phyloP scores from a whole-genome alignment of 1,140 invertebrate species.

The Procambarus virginalis region DNA sequence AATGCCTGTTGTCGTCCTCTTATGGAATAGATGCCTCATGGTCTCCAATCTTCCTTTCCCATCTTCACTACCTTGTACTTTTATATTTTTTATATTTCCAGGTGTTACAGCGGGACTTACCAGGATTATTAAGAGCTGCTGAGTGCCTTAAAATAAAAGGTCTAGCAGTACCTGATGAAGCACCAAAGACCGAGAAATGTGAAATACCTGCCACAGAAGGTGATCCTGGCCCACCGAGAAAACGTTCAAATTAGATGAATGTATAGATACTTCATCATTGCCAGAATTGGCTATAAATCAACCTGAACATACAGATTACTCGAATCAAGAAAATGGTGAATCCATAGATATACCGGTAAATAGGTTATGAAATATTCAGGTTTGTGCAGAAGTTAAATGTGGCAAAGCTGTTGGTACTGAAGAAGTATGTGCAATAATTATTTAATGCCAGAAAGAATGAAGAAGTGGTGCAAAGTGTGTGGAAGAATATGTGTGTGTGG shows the following conservation, averaged over 20 bases:
- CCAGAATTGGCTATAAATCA: neutral
- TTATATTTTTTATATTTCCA: neutral
- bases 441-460: no score
- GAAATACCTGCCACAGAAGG: neutral
- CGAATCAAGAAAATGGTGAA: constrained; percentile 39
- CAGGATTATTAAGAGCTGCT: constrained; percentile 36
- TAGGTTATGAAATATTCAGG: neutral
- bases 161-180: constrained; percentile 51
- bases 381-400: no score
- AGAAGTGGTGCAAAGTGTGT: no score
- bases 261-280: neutral
- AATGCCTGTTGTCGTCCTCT: no score
- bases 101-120: constrained; percentile 32
- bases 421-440: no score
- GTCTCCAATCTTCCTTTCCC: no score
- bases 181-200: constrained; percentile 20
- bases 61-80: no score
- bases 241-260: constrained; percentile 23
- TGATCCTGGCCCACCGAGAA: constrained; percentile 23
- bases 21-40: no score
- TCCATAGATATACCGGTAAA: constrained; percentile 34
- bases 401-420: no score
- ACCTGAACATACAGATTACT: constrained; percentile 1
- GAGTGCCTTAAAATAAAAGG: constrained; percentile 56
- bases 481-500: no score